A percentile compares a stretch with the other conserved stretches of the same genome.
Conservation (phyloP, 2,888 invertebrate species). For the Dynastes maya region DNA sequence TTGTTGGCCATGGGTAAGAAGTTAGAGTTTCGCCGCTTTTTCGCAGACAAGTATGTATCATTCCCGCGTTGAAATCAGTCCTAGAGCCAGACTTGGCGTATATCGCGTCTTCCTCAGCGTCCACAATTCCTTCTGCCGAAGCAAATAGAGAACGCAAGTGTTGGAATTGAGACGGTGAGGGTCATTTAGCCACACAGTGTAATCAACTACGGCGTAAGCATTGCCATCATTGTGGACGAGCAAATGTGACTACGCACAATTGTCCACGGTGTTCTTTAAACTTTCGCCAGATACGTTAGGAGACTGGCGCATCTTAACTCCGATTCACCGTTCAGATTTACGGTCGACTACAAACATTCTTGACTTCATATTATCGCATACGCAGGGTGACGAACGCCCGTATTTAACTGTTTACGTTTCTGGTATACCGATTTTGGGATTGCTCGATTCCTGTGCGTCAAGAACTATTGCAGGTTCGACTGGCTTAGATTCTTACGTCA, state of each 20-base stretch:
- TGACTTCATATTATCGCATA: conserved; percentile 30
- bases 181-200: conserved; percentile 17
- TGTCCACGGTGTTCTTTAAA: conserved; percentile 14
- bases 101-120: neutral
- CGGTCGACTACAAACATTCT: neutral
- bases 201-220: neutral
- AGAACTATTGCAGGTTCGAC: conserved; percentile 17
- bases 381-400: conserved; percentile 35
- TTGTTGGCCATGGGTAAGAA: conserved; percentile 47
- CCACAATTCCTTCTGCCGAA: neutral
- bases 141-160: neutral
- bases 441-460: conserved; percentile 46
- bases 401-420: conserved; percentile 37
- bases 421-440: conserved; percentile 21
- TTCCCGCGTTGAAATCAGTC: conserved; percentile 12
- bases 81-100: conserved; percentile 52
- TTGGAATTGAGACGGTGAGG: conserved; percentile 5
- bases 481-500: neutral
- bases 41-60: conserved; percentile 41
- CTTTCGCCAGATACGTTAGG: neutral
- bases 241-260: neutral
- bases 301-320: neutral
- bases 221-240: conserved; percentile 12
- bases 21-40: conserved; percentile 43
- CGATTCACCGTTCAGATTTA: too few species aligned